A percentile compares a stretch with the other conserved stretches of the same genome.
phyloP scores from a whole-genome alignment of 1,140 invertebrate species.

The Drosophila rhopaloa region DNA sequence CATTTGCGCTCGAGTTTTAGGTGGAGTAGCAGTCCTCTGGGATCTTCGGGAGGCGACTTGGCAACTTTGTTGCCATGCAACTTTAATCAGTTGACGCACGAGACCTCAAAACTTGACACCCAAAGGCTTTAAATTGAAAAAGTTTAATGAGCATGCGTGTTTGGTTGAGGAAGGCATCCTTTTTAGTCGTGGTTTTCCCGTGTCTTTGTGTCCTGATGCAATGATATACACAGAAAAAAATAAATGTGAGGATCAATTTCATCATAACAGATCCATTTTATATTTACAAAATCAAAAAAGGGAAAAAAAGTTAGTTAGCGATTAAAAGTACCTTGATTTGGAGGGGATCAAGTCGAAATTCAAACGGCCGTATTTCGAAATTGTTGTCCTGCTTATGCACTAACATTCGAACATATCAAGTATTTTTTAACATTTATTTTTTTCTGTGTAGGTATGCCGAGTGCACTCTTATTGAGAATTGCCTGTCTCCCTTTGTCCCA shows the following conservation, averaged over 20 bases:
- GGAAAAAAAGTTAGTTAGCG: too few relatives aligned
- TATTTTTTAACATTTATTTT: too few relatives aligned
- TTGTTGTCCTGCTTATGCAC: too few relatives aligned
- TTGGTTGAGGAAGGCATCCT: constrained; percentile 55
- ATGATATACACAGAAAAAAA: constrained; percentile 25
- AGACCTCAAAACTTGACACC: constrained; percentile 71
- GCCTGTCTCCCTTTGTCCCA: constrained; percentile 39
- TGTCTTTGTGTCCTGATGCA: constrained; percentile 38
- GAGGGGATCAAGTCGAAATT: too few relatives aligned
- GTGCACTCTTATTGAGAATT: constrained; percentile 41
- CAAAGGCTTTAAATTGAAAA: constrained; percentile 77
- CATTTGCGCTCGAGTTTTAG: constrained; percentile 44
- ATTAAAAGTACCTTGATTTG: too few relatives aligned
- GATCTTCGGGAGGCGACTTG: constrained; percentile 36
- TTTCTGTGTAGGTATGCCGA: constrained; percentile 4
- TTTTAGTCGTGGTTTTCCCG: constrained; percentile 4
- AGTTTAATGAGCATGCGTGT: constrained; percentile 79
- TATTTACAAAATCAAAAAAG: too few relatives aligned
- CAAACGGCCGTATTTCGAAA: too few relatives aligned
- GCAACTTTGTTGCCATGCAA: constrained; percentile 76
- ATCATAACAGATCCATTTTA: too few relatives aligned
- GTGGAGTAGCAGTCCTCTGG: constrained; percentile 1
- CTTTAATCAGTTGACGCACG: constrained; percentile 76
- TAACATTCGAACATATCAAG: too few relatives aligned
- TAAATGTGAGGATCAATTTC: too few relatives aligned